Evolutionary conservation across 2,888 invertebrate genomes (phyloP).

Genomic region (Lymantria monacha): DNA sequence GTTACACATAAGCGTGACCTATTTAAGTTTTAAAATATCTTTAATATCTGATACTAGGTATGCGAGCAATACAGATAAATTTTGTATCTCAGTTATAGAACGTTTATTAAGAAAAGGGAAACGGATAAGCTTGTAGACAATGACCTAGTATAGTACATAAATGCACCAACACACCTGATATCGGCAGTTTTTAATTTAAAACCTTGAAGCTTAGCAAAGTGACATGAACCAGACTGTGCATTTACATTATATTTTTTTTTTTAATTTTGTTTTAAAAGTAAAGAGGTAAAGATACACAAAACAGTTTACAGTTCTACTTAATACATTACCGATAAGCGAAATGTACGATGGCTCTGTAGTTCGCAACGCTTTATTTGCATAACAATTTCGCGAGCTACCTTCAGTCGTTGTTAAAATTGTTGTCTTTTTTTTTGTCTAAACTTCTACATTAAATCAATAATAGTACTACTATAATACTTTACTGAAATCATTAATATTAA

Average conservation of each 20-base stretch:
- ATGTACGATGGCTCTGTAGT: slow-evolving; percentile 34
- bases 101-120: slow-evolving; percentile 8
- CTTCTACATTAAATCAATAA: not conserved
- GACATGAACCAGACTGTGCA: not conserved
- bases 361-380: slow-evolving; percentile 58
- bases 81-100: not conserved
- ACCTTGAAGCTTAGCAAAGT: not conserved
- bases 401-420: slow-evolving; percentile 26
- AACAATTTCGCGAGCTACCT: slow-evolving; percentile 64
- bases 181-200: not conserved
- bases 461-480: too few species aligned
- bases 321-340: slow-evolving; percentile 32
- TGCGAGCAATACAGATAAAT: not conserved
- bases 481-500: not conserved
- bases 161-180: not conserved
- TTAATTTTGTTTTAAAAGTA: too few species aligned
- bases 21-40: slow-evolving; percentile 2
- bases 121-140: slow-evolving; percentile 26
- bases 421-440: not conserved
- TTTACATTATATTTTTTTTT: too few species aligned
- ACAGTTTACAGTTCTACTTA: slow-evolving; percentile 8
- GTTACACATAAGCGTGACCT: not conserved
- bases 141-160: slow-evolving; percentile 25
- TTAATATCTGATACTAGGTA: not conserved
- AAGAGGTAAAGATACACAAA: not conserved